Evolutionary conservation across 2,888 invertebrate genomes (phyloP).

Genomic region (Morpho achilles): DNA sequence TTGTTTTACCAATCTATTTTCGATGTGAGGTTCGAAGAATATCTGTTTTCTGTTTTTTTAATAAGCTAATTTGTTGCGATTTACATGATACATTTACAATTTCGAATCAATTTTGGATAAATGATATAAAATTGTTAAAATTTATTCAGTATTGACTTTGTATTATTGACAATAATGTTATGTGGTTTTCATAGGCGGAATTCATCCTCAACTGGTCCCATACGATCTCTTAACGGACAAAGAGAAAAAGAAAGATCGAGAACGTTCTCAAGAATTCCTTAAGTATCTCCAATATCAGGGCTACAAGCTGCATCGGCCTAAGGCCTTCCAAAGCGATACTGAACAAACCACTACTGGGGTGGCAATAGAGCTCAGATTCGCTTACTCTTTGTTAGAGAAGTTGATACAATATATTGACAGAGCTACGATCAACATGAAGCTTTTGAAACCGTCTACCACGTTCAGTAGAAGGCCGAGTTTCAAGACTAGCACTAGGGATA

Average conservation of each 20-base stretch:
- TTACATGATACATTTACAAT: too few species aligned
- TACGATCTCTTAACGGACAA: conserved; percentile 99
- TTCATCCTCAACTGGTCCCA: conserved; percentile 97
- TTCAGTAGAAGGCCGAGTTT: conserved; percentile 95
- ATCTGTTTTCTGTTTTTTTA: too few species aligned
- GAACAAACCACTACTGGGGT: conserved; percentile 89
- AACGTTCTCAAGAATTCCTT: conserved; percentile 97
- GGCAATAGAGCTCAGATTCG: conserved; percentile 95
- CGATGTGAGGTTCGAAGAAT: too few species aligned
- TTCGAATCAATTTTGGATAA: too few species aligned
- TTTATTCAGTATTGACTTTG: background rate
- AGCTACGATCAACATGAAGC: conserved; percentile 97
- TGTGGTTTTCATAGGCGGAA: conserved; percentile 80
- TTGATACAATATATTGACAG: conserved; percentile 97
- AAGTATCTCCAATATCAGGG: conserved; percentile 99
- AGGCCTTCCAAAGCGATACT: conserved; percentile 84
- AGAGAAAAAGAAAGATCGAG: conserved; percentile 97
- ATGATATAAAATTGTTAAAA: too few species aligned
- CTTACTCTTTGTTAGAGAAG: conserved; percentile 97
- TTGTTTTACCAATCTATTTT: too few species aligned
- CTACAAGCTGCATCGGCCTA: conserved; percentile 92
- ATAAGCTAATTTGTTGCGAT: too few species aligned
- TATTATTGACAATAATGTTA: conserved; percentile 3
- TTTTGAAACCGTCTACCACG: conserved; percentile 95
- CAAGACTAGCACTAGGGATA: conserved; percentile 96